Conservation (phyloP, 2,797 vertebrate genomes). For the Dipus sagitta region DNA sequence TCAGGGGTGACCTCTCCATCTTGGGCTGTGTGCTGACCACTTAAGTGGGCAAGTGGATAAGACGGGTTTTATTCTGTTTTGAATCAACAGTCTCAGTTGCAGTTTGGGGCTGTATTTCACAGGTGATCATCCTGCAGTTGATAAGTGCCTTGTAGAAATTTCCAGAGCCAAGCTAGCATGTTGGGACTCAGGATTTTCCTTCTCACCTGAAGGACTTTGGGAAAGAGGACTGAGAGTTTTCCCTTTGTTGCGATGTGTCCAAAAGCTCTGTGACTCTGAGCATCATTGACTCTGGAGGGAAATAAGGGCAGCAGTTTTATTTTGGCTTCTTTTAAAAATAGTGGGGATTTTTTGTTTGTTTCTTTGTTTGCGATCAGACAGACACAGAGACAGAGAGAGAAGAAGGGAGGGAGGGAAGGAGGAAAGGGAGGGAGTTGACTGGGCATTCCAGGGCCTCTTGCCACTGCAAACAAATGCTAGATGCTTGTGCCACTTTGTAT, state of each 20-base stretch:
- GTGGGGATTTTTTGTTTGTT: too few species aligned
- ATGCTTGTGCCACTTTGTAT: too few species aligned
- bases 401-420: too few species aligned
- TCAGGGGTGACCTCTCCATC: rapidly evolving
- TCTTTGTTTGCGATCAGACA: too few species aligned
- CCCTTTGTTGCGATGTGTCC: not conserved
- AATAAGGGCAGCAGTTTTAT: not conserved
- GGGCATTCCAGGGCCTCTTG: too few species aligned
- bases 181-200: not conserved
- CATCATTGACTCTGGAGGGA: too few species aligned
- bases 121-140: not conserved
- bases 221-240: not conserved
- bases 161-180: not conserved
- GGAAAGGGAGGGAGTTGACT: too few species aligned
- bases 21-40: rapidly evolving
- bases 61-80: not conserved
- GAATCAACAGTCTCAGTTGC: not conserved
- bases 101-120: not conserved
- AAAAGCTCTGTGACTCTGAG: too few species aligned
- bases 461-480: too few species aligned
- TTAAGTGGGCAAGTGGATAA: not conserved
- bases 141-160: too few species aligned
- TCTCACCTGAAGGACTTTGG: not conserved
- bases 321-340: too few species aligned
- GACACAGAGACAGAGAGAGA: too few species aligned